phyloP scores from a whole-genome alignment of 2,888 invertebrate genomes.

The Cryptus viduatorius region DNA sequence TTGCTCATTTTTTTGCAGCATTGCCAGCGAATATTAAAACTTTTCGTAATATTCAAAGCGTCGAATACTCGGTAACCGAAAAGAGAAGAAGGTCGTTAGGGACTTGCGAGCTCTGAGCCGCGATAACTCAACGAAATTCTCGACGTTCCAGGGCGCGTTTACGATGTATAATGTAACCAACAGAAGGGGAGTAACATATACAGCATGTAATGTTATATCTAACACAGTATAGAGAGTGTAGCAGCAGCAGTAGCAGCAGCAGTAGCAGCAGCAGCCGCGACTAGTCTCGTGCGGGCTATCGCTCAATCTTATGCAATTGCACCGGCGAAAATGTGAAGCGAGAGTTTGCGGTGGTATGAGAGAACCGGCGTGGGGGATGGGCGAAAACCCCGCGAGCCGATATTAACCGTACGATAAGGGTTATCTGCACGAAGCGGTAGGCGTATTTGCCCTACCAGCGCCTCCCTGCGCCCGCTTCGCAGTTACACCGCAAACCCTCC shows the following conservation, averaged over 20 bases:
- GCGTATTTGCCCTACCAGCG: slow-evolving; percentile 55
- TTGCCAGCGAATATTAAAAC: not conserved
- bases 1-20: not conserved
- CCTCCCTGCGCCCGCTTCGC: slow-evolving; percentile 23
- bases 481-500: not conserved
- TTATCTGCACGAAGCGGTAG: slow-evolving; percentile 70
- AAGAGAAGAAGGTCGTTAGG: slow-evolving; percentile 61
- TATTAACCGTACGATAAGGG: slow-evolving; percentile 72
- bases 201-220: slow-evolving; percentile 48
- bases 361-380: slow-evolving; percentile 15
- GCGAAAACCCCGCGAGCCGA: slow-evolving; percentile 57
- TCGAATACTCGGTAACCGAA: slow-evolving; percentile 19
- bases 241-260: not conserved
- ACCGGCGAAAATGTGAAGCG: slow-evolving; percentile 80
- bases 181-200: slow-evolving; percentile 29
- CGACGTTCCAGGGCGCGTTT: slow-evolving; percentile 64
- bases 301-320: slow-evolving; percentile 82
- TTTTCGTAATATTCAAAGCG: not conserved
- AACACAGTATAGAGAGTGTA: slow-evolving; percentile 3
- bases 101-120: slow-evolving; percentile 54
- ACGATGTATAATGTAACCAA: slow-evolving; percentile 36
- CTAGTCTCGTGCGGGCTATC: slow-evolving; percentile 79
- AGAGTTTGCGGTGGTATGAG: slow-evolving; percentile 66
- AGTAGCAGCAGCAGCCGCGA: slow-evolving; percentile 28
- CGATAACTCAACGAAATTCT: slow-evolving; percentile 77